Base-by-base conservation (phyloP, 2,797 vertebrate species). In the Oryzias sinensis region DNA sequence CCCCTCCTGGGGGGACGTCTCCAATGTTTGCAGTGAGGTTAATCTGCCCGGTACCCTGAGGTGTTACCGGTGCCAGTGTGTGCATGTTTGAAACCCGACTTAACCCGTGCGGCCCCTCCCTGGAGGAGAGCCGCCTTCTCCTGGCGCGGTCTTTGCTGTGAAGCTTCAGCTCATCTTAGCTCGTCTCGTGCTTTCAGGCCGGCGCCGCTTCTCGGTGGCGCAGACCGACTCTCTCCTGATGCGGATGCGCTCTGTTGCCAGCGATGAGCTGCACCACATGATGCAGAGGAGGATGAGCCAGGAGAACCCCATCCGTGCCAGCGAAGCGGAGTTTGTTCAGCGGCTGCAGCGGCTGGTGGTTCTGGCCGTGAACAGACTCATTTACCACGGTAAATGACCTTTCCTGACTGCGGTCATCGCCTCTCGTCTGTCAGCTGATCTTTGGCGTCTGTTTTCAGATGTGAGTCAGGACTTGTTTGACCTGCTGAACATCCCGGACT, bases 261-360 rank as follows among this genome's bases (percentile, higher is more conserved):
- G 91, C 9, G 96, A 98, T 45, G 97, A 98, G 70, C 95, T 99
- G 51, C 90, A 92, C 44, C 88, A 94, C 77, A 96, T 99, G 95
- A 96, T 99, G 94, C 96, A 98, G 66, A 89, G 93, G 42, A 91
- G 95, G 74, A 96, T 99, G 96, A 98, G 95, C 84, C 96, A 96
- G 82, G 97, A 99, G 83, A 96, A 93, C 87, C 94, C 95, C 0
- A 84, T 95, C 53, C 91, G 94, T 60, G 95, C 96, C 20, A 93
- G 92, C 0, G 97, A 99, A 73, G 80, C 93, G 0, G 97, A 99
- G 77, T 94, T 98, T 17, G 87, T 94, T 0, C 97, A 99, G 59
- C 89, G 97, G 43, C 87, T 99, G 61, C 97, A 98, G 90, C 93
- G 94, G 61, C 92, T 99, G 5, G 92, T 93, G 53, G 88, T 98